Base-by-base conservation (phyloP, 2,797 vertebrate genomes). In the Gobionotothen gibberifrons region DNA sequence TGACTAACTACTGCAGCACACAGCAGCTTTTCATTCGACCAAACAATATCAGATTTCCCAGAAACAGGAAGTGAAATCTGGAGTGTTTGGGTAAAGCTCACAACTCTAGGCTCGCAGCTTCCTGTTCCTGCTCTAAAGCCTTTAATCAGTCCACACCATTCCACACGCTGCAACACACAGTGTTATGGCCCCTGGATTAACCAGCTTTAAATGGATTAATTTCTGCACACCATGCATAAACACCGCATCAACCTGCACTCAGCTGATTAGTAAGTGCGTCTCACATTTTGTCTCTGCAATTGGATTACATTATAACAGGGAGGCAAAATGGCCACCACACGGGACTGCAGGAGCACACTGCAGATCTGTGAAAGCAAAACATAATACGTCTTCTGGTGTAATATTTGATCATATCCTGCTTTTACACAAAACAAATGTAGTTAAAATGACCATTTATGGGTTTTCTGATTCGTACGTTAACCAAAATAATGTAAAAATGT, bases 191-290 rank as follows among this genome's bases (percentile, higher is more conserved):
- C 49, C 61, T 58, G 81, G 74, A 85, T 74, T 56, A 79, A 82
- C 69, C 78, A 80, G 76, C 58, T 74, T 58, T 40, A 76, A 71
- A 59, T 51, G 17, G 68, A 74, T 76, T 42, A n/a, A 72, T 61
- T 22, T 75, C 40, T 54, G 81, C 80, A 76, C 58, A 62, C 49
- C 87, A 86, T 87, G 86, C 86, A 83, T 26, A 7, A 78, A 87
- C 69, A 82, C 83, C 19, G 70, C 79, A 58, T 61, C 72, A 81
- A 58, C 63, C 63, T 29, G 77, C 81, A 78, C 69, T 80, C 74
- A 62, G 70, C 75, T 59, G 72, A 76, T 88, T 86, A 87, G 89
- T 78, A 67, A 58, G 42, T 21, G 54, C 51, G 16, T 51, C 51
- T 57, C 55, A 29, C 66, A 51, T 61, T 72, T 66, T 47, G 60